phyloP scores from a whole-genome alignment of 2,888 invertebrate species.

The Saturnia japonica region DNA sequence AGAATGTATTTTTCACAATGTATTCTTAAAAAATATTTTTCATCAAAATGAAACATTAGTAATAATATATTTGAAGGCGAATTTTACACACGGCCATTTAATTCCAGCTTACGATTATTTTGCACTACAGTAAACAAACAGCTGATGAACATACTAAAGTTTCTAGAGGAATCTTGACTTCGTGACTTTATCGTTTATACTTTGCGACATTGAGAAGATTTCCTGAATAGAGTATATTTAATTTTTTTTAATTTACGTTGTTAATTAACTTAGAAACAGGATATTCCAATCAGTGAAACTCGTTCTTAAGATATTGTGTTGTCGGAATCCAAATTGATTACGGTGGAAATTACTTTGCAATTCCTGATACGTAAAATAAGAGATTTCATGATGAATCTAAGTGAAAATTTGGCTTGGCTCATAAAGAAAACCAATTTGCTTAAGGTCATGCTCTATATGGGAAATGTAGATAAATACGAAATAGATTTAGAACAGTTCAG shows the following conservation, averaged over 20 bases:
- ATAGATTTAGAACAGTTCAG: not conserved
- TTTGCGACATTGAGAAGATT: not conserved
- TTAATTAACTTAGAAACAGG: slow-evolving; percentile 1
- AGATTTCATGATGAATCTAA: not conserved
- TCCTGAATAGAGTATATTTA: not conserved
- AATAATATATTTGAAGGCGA: not conserved
- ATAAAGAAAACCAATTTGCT: not conserved
- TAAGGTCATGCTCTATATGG: not conserved
- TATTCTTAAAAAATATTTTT: not conserved
- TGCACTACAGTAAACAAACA: not conserved
- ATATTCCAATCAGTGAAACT: not conserved
- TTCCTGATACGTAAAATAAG: not conserved
- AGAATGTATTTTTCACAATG: not conserved
- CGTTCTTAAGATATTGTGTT: not conserved
- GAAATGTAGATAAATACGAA: not conserved
- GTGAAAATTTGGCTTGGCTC: not conserved
- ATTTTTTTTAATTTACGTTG: not conserved
- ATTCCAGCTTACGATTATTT: not conserved
- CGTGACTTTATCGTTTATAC: not conserved
- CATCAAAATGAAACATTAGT: not conserved
- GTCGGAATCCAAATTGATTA: not conserved
- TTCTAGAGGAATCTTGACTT: not conserved
- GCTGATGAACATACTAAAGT: not conserved
- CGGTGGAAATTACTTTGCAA: not conserved
- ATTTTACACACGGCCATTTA: not conserved